Evolutionary conservation across 2,113 vertebrate species (phyloP), one percentile per base, ranked within the genome.

Genomic region (Tetraodon nigroviridis): DNA sequence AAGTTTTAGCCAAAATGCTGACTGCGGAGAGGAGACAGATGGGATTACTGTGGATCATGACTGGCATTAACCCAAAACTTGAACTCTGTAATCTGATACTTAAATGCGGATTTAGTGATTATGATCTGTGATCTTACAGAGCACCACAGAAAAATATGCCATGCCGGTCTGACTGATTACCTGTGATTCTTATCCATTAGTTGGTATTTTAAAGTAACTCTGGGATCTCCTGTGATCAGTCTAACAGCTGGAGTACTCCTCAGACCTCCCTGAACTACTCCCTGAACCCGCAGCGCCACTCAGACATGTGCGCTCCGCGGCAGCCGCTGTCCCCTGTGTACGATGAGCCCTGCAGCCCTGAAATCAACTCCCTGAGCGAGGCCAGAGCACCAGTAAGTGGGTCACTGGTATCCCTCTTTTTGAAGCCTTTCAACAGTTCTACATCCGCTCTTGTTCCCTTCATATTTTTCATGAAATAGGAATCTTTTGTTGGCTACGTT

Each of bases 281-380:
- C 22, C 61, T 81, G 21, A 82, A 74, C 22, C 10, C 48, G 1
- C 89, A 92, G 65, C 84, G 89, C 32, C 88, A 92, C 80, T 91
- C 90, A 0, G 88, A 90, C 54, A 75, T 90, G 80, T 83, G 89
- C 10, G 53, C 79, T 24, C 71, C 78, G 3, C 72, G 88, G 16
- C 89, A 90, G 58, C 87, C 92, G 7, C 70, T 86, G 58, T 95
- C 93, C 1, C 92, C 92, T 0, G 71, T 93, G 59, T 93, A 91
- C 1, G 81, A 91, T 0, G 92, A 92, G 41, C 94, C 95, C 57
- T 87, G 79, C 66, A 85, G 85, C 0, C 93, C 94, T 0, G 90
- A 85, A 63, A 80, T 85, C 75, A 83, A 86, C 70, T 73, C 82
- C 48, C 67, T 84, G 49, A 61, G 87, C 57, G 81, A 89, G 47